phyloP scores from a whole-genome alignment of 2,797 vertebrate genomes.

The Typhlichthys eigenmanni region DNA sequence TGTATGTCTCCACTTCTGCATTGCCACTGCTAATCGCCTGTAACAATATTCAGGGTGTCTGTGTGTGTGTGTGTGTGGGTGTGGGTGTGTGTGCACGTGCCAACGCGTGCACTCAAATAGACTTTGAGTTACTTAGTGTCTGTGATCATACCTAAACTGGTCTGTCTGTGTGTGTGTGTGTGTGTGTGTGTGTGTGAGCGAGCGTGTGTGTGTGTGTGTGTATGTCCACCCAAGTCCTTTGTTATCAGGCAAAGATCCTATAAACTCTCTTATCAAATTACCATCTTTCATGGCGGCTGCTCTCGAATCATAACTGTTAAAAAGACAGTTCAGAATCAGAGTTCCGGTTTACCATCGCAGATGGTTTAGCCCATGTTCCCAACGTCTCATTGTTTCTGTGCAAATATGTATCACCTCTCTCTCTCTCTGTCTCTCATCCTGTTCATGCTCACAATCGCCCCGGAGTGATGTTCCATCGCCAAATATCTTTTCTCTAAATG shows the following conservation, averaged over 20 bases:
- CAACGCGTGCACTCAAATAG: neutral
- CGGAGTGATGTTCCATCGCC: conserved; percentile 67
- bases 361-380: conserved; percentile 22
- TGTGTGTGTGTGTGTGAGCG: neutral
- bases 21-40: conserved; percentile 17
- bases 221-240: conserved; percentile 34
- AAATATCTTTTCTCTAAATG: conserved; percentile 74
- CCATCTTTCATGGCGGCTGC: conserved; percentile 47
- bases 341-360: conserved; percentile 11
- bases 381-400: conserved; percentile 31
- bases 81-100: conserved; percentile 9
- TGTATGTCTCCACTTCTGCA: conserved; percentile 22
- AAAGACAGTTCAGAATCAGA: conserved; percentile 4
- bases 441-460: conserved; percentile 40
- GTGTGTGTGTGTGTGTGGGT: conserved; percentile 24
- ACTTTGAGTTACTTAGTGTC: neutral
- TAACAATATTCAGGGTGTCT: conserved; percentile 58
- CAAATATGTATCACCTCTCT: conserved; percentile 14
- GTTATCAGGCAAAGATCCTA: conserved; percentile 51
- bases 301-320: conserved; percentile 31
- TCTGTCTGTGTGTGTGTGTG: conserved; percentile 1
- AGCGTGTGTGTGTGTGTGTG: conserved; percentile 16
- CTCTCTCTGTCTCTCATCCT: conserved; percentile 57
- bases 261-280: conserved; percentile 59
- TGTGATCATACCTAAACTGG: conserved; percentile 10